phyloP scores from a whole-genome alignment of 2,888 invertebrate genomes.

The Himalopsyche kuldschensis region DNA sequence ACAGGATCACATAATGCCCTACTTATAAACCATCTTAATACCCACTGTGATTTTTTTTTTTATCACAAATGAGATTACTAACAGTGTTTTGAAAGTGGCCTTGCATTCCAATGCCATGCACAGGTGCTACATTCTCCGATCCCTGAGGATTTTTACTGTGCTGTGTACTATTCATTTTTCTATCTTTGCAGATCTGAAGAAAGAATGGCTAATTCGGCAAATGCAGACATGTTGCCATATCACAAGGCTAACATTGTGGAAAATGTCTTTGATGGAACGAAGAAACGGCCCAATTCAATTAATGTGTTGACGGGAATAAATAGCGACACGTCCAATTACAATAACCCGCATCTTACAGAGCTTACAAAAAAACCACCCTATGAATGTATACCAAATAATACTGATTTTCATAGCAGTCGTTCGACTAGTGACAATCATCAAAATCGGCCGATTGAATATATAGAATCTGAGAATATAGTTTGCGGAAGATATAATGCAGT shows the following conservation, averaged over 20 bases:
- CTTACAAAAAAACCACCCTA: background rate
- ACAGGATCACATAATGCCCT: no score
- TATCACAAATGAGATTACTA: no score
- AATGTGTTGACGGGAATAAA: slow-evolving; percentile 49
- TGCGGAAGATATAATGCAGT: background rate
- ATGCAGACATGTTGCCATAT: slow-evolving; percentile 44
- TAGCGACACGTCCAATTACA: background rate
- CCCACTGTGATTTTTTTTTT: background rate
- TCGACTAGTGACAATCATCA: background rate
- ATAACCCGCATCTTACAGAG: background rate
- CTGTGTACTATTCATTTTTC: background rate
- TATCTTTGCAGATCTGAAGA: slow-evolving; percentile 44
- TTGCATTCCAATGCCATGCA: no score
- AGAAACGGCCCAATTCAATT: slow-evolving; percentile 45
- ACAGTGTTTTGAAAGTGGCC: no score
- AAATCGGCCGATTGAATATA: background rate
- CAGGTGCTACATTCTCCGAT: no score
- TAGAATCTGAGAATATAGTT: background rate
- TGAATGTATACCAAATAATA: background rate
- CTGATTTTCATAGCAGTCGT: background rate
- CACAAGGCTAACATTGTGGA: slow-evolving; percentile 42
- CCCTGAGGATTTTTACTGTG: no score
- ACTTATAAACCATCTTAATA: background rate
- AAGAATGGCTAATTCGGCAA: slow-evolving; percentile 41
- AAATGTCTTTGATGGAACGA: background rate